phyloP scores from a whole-genome alignment of 2,888 invertebrate genomes.

The Spodoptera littoralis region DNA sequence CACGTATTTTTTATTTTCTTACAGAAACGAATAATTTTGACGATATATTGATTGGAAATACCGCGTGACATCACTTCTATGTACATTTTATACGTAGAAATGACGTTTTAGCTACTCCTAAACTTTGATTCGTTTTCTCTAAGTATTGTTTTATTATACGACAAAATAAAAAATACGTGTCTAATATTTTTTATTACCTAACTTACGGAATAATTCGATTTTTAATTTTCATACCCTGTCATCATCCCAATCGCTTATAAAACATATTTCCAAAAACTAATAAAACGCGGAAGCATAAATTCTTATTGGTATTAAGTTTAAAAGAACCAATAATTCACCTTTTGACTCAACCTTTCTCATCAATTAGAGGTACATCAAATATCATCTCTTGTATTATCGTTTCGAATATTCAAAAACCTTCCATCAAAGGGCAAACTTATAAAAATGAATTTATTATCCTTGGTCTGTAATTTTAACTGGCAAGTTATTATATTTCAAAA shows the following conservation, averaged over 20 bases:
- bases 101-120: too few species aligned
- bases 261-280: slow-evolving; percentile 1
- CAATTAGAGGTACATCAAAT: slow-evolving; percentile 58
- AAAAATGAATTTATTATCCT: slow-evolving; percentile 79
- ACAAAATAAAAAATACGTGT: too few species aligned
- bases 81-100: too few species aligned
- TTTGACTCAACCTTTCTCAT: slow-evolving; percentile 34
- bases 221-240: too few species aligned
- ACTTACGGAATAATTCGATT: too few species aligned
- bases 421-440: slow-evolving; percentile 63
- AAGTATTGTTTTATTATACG: too few species aligned
- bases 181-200: too few species aligned
- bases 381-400: slow-evolving; percentile 68
- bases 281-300: slow-evolving; percentile 23
- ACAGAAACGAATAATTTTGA: too few species aligned
- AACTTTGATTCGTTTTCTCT: too few species aligned
- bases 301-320: slow-evolving; percentile 26
- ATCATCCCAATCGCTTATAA: slow-evolving; percentile 1
- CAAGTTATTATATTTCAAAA: slow-evolving; percentile 85
- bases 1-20: too few species aligned
- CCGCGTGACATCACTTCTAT: too few species aligned
- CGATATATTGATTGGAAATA: too few species aligned
- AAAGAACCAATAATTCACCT: slow-evolving; percentile 39
- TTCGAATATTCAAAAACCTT: slow-evolving; percentile 63
- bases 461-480: slow-evolving; percentile 79